These are phyloP conservation scores for Drosophila trapezifrons DNA, from an alignment of 1,140 invertebrate genomes.

Conservation along the genomic window DNA sequence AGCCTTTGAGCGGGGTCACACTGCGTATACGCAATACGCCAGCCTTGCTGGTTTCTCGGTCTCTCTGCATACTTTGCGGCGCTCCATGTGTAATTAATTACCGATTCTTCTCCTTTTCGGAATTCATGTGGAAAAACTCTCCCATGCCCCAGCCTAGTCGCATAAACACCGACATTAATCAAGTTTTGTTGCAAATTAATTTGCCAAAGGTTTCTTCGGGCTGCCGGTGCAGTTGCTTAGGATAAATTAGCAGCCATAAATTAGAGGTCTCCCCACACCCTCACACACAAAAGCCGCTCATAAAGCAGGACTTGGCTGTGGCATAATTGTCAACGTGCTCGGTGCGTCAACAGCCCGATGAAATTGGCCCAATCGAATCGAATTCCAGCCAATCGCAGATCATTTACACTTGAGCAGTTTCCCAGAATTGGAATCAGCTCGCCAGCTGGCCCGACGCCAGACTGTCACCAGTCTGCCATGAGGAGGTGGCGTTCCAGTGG, in stretches of 20 bases:
- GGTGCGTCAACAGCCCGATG: conserved; percentile 38
- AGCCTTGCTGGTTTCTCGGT: conserved; percentile 1
- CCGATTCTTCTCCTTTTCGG: conserved; percentile 44
- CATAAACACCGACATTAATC: conserved; percentile 62
- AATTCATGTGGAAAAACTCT: conserved; percentile 40
- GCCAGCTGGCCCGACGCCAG: conserved; percentile 50
- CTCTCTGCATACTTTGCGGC: conserved; percentile 44
- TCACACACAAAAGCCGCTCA: conserved; percentile 9
- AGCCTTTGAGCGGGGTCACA: conserved; percentile 40
- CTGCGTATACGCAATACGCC: conserved; percentile 44
- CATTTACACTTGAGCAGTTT: conserved; percentile 60
- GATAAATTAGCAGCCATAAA: conserved; percentile 57
- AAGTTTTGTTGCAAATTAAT: conserved; percentile 65
- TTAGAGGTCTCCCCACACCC: conserved; percentile 21
- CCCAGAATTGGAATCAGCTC: conserved; percentile 24
- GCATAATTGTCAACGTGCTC: conserved; percentile 53
- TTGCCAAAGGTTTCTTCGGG: conserved; percentile 47
- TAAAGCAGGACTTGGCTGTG: conserved; percentile 16
- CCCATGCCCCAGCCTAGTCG: conserved; percentile 19
- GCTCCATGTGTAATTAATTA: conserved; percentile 50
- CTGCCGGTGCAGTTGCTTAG: conserved; percentile 12
- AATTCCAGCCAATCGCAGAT: conserved; percentile 59
- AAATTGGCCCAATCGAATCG: conserved; percentile 65
- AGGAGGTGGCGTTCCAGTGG: neutral
- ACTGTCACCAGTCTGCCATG: conserved; percentile 11